Base-by-base conservation (phyloP, 2,113 vertebrate species). In the Aptenodytes patagonicus region DNA sequence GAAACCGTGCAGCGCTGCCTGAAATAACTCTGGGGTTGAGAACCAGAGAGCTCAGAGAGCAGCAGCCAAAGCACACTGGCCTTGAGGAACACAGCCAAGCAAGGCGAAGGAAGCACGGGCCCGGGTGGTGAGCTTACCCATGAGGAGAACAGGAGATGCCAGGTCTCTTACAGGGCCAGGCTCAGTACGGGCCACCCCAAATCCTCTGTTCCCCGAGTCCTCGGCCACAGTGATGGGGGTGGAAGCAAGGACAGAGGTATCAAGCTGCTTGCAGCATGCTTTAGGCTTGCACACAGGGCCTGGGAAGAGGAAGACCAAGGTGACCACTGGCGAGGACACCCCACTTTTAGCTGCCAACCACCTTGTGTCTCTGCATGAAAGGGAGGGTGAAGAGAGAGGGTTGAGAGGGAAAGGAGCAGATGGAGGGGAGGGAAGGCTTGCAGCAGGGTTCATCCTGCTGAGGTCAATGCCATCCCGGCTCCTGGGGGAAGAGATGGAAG, bases 11-110 rank as follows among this genome's bases (percentile, higher is more conserved):
- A 93, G 84, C 0, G 4, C 78, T 97, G 96, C 96, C 95, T 93
- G 93, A 95, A 96, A 97, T 97, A 95, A 95, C 94, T 95, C 89
- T 0, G 9, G 61, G 49, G 46, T 80, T 96, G 95, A 97, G 93
- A 97, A 94, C 7, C 54, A 51, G 77, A 92, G 65, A 65, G 80
- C 89, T 87, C 8, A 0, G 77, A 73, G 61, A 94, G 87, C 4
- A 1, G 87, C 93, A 95, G 95, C 97, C 95, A 97, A 95, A 92
- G 90, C 92, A 97, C 64, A 57, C 77, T 84, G 93, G 86, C 58
- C 81, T 82, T 54, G 84, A 93, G 95, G 81, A 97, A 80, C 65
- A 82, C 0, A 0, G 78, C 89, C 77, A 94, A 92, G 75, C 68
- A 51, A 72, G 83, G 89, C 49, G 1, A 95, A 82, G 77, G 87